Conservation (phyloP, 1,140 invertebrate species). For the Rhagoletis zephyria region DNA sequence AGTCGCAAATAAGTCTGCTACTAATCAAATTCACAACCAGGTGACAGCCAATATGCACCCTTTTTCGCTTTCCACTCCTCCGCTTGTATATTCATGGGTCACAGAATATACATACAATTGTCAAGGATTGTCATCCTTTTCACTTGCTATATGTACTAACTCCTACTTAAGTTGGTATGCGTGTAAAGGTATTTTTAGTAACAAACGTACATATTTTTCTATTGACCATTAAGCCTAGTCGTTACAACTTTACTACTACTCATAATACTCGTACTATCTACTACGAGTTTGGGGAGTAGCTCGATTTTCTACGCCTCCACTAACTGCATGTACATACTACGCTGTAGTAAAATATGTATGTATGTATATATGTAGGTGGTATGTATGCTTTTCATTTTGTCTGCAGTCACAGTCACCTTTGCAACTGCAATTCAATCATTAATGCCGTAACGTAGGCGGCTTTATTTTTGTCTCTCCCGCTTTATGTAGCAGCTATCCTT, state of each 20-base stretch:
- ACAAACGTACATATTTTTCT: too few relatives aligned
- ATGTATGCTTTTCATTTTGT: too few relatives aligned
- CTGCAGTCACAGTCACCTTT: background rate
- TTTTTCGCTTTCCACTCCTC: background rate
- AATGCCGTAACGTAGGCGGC: conserved; percentile 7
- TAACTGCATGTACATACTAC: background rate
- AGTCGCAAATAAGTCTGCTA: background rate
- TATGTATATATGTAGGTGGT: too few relatives aligned
- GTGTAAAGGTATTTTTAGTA: too few relatives aligned
- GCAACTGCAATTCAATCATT: conserved; percentile 37
- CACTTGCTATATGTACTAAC: background rate
- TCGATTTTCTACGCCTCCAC: background rate
- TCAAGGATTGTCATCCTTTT: too few relatives aligned
- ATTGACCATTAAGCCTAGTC: too few relatives aligned
- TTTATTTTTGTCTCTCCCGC: background rate
- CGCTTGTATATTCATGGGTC: too few relatives aligned
- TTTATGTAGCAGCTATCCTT: background rate
- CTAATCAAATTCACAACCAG: background rate
- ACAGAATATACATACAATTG: too few relatives aligned
- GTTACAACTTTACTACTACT: too few relatives aligned
- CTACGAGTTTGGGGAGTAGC: background rate
- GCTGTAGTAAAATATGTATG: too few relatives aligned
- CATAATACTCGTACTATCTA: background rate
- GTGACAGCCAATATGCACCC: background rate
- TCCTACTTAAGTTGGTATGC: background rate